Conservation (phyloP, 2,113 vertebrate species). For the Cochlearius cochlearius region DNA sequence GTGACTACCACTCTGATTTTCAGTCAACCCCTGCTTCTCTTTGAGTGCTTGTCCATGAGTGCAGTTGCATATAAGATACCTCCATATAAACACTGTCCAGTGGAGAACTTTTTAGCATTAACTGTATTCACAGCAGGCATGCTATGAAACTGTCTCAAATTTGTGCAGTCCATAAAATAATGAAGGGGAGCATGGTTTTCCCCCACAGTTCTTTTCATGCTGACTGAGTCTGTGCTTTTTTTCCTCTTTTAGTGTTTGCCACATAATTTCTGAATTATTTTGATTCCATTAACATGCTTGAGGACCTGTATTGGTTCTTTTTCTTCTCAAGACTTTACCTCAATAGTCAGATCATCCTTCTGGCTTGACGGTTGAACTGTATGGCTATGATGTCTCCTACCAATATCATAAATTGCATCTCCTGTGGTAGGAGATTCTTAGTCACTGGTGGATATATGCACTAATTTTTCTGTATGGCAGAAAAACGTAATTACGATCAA, state of each 20-base stretch:
- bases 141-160: neutral
- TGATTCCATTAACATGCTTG: neutral
- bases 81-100: neutral
- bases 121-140: neutral
- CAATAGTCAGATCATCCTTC: neutral
- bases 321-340: neutral
- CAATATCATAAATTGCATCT: neutral
- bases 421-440: neutral
- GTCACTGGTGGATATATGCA: neutral
- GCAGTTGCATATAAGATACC: neutral
- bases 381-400: neutral
- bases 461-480: neutral
- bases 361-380: neutral
- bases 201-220: neutral
- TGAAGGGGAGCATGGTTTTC: neutral
- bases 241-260: neutral
- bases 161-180: neutral
- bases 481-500: neutral
- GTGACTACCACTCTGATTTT: neutral
- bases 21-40: neutral
- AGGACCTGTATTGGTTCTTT: neutral
- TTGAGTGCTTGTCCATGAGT: neutral
- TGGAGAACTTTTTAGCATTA: neutral
- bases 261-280: neutral
- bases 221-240: neutral